Conservation (phyloP, 1,140 invertebrate genomes). For the Ostrea denselamellosa region DNA sequence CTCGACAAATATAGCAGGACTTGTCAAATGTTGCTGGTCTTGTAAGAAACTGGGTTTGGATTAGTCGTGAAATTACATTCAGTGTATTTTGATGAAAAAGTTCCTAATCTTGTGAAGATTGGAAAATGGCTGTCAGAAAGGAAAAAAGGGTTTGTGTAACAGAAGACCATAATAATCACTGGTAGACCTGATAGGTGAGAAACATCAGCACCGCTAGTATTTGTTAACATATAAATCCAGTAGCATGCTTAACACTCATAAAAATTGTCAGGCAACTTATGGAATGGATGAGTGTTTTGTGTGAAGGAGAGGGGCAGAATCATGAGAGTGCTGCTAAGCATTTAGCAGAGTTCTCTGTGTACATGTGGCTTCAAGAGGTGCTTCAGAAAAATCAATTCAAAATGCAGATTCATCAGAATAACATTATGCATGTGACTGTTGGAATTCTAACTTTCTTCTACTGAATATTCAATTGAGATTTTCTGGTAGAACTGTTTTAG, state of each 20-base stretch:
- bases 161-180: neutral
- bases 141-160: neutral
- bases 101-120: neutral
- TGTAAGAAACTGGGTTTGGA: neutral
- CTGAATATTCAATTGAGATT: no score
- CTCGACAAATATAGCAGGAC: no score
- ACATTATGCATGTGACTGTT: no score
- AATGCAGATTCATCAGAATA: neutral
- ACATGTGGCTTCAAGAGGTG: neutral
- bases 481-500: no score
- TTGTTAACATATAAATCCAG: neutral
- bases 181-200: neutral
- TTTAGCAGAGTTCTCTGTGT: neutral
- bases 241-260: neutral
- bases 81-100: neutral
- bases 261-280: neutral
- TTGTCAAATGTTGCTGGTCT: neutral
- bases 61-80: neutral
- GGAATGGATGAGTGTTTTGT: neutral
- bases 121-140: neutral
- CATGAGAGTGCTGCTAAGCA: neutral
- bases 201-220: neutral
- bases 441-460: no score
- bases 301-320: neutral
- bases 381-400: neutral